These are phyloP conservation scores for Zaprionus ornatus DNA, from an alignment of 1,140 invertebrate species.

Conservation along the genomic window DNA sequence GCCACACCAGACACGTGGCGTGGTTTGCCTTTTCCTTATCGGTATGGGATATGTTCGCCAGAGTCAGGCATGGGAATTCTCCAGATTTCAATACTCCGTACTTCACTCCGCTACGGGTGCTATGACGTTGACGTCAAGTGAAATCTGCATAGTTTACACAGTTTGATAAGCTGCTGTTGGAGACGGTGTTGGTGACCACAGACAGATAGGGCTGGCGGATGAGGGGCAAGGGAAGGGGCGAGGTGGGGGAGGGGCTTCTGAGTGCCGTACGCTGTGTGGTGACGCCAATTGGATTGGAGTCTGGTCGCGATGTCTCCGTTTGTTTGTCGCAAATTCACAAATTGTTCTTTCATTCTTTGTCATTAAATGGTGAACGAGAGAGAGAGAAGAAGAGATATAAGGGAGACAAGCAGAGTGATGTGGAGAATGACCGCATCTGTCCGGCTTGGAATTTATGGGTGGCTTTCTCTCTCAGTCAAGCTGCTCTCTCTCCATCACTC, in stretches of 20 bases:
- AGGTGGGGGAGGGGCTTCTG: neutral
- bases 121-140: neutral
- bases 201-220: neutral
- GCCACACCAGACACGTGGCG: neutral
- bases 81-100: neutral
- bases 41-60: neutral
- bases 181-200: neutral
- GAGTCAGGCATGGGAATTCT: neutral
- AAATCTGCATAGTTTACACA: constrained; percentile 19
- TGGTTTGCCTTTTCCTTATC: neutral
- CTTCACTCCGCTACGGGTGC: neutral
- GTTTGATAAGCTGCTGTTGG: constrained; percentile 17
- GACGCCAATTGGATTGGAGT: constrained; percentile 70
- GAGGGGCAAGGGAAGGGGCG: neutral
- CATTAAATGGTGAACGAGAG: constrained; percentile 63
- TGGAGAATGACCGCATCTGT: constrained; percentile 64
- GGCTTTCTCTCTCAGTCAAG: constrained; percentile 41
- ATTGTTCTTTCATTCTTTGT: constrained; percentile 80
- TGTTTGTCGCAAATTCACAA: constrained; percentile 79
- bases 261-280: constrained; percentile 3
- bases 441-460: constrained; percentile 71
- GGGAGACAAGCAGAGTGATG: neutral
- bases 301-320: constrained; percentile 78
- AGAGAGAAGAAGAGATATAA: constrained; percentile 4
- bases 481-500: neutral